Percentiles rank a stretch among this genome's conserved stretches.
phyloP scores from a whole-genome alignment of 2,113 vertebrate species.

The Galbula dea region DNA sequence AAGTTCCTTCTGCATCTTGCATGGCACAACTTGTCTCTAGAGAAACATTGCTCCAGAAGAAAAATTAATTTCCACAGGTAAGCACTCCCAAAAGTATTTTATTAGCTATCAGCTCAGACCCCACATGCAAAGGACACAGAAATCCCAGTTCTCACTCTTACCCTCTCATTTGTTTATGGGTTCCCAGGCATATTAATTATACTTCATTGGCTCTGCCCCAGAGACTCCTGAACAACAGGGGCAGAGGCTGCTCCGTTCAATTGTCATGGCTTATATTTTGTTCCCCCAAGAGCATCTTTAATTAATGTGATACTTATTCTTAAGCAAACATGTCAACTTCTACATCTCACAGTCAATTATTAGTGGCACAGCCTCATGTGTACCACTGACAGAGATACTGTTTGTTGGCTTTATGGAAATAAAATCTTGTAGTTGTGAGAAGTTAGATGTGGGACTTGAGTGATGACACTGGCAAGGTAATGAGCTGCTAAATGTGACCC shows the following conservation, averaged over 20 bases:
- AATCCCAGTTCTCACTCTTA: neutral
- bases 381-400: neutral
- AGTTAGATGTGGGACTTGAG: neutral
- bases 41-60: neutral
- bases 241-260: neutral
- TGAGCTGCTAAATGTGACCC: neutral
- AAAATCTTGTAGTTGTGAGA: neutral
- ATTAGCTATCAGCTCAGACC: neutral
- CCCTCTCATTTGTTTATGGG: neutral
- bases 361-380: neutral
- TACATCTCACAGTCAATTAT: neutral
- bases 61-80: neutral
- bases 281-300: neutral
- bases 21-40: neutral
- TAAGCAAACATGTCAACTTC: neutral
- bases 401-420: neutral
- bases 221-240: neutral
- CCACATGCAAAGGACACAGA: neutral
- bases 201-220: neutral
- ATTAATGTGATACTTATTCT: neutral
- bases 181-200: constrained; percentile 23
- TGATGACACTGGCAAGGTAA: neutral
- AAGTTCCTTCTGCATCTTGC: neutral
- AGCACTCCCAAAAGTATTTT: neutral
- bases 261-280: neutral